Percentiles rank a stretch among this genome's conserved stretches.
These are phyloP conservation scores for Myotis findleyi DNA, from an alignment of 2,797 vertebrate species.

Conservation along the genomic window DNA sequence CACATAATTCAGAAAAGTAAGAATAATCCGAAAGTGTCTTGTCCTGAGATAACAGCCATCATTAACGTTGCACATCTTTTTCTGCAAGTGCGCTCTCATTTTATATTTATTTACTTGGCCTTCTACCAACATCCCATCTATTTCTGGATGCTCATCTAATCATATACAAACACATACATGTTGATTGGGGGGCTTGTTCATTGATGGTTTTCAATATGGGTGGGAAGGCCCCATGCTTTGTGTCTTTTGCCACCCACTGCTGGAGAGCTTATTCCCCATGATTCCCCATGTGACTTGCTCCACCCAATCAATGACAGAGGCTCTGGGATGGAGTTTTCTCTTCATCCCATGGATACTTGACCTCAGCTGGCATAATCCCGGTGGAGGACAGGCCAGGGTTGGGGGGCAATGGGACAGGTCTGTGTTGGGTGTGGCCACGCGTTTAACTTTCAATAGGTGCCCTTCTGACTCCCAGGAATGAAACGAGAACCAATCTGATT, in stretches of 20 bases:
- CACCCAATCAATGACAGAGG: not conserved
- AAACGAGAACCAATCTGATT: not conserved
- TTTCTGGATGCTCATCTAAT: not conserved
- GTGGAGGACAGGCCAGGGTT: not conserved
- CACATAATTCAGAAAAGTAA: not conserved
- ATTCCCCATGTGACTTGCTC: not conserved
- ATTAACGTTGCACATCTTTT: not conserved
- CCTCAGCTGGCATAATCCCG: not conserved
- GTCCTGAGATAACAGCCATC: not conserved
- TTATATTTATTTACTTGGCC: not conserved
- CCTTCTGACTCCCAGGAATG: not conserved
- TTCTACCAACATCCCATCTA: not conserved
- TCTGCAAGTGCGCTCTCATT: not conserved
- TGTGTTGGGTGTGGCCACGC: not conserved
- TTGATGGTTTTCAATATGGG: not conserved
- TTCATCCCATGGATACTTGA: not conserved
- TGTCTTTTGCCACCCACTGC: not conserved
- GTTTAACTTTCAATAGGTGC: not conserved
- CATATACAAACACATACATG: not conserved
- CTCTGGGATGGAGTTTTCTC: not conserved
- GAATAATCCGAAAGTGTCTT: not conserved
- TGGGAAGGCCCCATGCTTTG: not conserved
- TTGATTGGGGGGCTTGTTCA: not conserved
- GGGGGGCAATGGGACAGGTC: no score
- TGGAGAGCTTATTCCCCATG: not conserved